phyloP scores from a whole-genome alignment of 2,888 invertebrate species.

The Brachypalpus laphriformis region DNA sequence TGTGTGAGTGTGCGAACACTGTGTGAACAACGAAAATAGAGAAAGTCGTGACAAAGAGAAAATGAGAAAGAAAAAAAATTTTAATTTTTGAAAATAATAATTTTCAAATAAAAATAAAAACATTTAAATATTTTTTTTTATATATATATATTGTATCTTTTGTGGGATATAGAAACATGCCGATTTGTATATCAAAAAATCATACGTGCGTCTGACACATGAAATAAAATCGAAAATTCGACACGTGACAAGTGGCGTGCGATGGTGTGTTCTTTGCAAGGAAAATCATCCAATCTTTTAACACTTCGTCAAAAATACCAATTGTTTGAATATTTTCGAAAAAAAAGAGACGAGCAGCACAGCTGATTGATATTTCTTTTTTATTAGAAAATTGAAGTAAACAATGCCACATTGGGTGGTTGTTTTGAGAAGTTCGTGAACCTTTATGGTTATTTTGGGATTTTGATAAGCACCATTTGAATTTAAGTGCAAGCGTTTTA shows the following conservation, averaged over 20 bases:
- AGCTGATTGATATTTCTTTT: constrained; percentile 33
- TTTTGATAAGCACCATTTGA: neutral
- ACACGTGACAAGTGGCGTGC: constrained; percentile 69
- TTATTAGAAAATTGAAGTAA: constrained; percentile 1
- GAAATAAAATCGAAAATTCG: constrained; percentile 31
- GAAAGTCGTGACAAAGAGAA: constrained; percentile 27
- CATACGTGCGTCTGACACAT: constrained; percentile 32
- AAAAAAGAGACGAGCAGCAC: constrained; percentile 1
- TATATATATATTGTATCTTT: too few species aligned
- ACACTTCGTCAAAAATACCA: neutral
- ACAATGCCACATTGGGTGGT: constrained; percentile 5
- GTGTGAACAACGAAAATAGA: constrained; percentile 63
- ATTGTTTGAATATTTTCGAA: neutral
- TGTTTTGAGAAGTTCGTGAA: constrained; percentile 36
- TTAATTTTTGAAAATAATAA: constrained; percentile 22
- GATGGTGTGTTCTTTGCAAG: constrained; percentile 9
- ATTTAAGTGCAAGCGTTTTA: neutral
- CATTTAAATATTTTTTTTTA: neutral
- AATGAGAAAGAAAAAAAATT: constrained; percentile 26
- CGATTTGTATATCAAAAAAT: constrained; percentile 34
- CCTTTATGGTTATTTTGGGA: constrained; percentile 22
- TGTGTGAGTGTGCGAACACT: constrained; percentile 67
- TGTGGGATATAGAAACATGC: neutral
- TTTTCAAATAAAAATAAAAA: constrained; percentile 8
- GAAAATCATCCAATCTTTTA: constrained; percentile 16